These are phyloP conservation scores for Hypselothyrea guttata DNA, from an alignment of 2,888 invertebrate genomes.

Conservation along the genomic window DNA sequence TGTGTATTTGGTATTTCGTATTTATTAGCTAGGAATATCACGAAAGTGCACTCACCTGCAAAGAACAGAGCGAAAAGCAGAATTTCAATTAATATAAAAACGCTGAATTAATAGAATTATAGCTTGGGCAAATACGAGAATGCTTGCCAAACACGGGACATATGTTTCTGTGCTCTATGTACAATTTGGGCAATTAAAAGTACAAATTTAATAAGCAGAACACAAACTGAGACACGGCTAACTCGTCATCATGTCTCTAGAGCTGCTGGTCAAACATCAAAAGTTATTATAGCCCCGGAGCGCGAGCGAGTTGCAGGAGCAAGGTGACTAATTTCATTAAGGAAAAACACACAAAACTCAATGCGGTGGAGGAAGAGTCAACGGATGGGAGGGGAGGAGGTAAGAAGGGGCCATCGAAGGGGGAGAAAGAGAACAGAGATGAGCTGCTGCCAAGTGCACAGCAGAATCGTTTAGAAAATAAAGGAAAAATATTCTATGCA, in stretches of 20 bases:
- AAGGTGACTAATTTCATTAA: slow-evolving; percentile 56
- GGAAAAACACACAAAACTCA: slow-evolving; percentile 56
- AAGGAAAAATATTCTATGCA: slow-evolving; percentile 32
- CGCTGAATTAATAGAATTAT: slow-evolving; percentile 29
- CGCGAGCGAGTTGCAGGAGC: not conserved
- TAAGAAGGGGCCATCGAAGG: slow-evolving; percentile 22
- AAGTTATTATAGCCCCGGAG: slow-evolving; percentile 21
- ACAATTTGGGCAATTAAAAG: slow-evolving; percentile 60
- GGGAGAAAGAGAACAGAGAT: not conserved
- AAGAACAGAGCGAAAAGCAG: slow-evolving; percentile 28
- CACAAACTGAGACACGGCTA: not conserved
- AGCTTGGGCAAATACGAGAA: slow-evolving; percentile 4
- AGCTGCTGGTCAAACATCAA: slow-evolving; percentile 37
- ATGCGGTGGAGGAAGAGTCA: not conserved
- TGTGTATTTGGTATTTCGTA: slow-evolving; percentile 3
- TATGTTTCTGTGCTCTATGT: slow-evolving; percentile 30
- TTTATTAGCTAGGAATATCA: not conserved
- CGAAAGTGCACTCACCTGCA: slow-evolving; percentile 63
- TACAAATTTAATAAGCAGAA: slow-evolving; percentile 59
- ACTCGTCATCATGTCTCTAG: no score
- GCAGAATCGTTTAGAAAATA: slow-evolving; percentile 34
- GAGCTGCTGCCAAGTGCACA: slow-evolving; percentile 28
- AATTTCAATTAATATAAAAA: slow-evolving; percentile 45
- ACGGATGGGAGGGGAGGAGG: not conserved
- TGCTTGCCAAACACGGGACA: slow-evolving; percentile 25